Base-by-base conservation (phyloP, 2,888 invertebrate species). In the Megastigmus dorsalis region DNA sequence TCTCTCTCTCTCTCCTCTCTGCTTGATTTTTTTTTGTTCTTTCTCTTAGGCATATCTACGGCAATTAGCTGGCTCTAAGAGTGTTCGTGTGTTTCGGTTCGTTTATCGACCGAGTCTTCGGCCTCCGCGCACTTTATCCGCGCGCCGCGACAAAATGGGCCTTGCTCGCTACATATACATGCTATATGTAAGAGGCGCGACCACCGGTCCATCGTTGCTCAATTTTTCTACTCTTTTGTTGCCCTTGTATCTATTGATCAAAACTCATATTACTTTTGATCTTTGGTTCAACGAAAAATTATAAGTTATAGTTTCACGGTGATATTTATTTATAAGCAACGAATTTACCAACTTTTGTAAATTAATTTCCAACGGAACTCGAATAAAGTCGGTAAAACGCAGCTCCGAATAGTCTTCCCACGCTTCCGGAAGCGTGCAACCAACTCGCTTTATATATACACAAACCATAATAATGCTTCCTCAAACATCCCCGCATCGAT, bases 21-120 rank as follows among this genome's bases (percentile, higher is more conserved):
- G 20, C 55, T 52, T 33, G n/a, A n/a, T n/a, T n/a, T n/a, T n/a
- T n/a, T n/a, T n/a, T n/a, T n/a, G n/a, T n/a, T 20, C 62, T n/a
- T 13, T 23, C n/a, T 55, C 23, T 48, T 57, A 1, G 26, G 10
- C n/a, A 77, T 83, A 82, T 82, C 83, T 81, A 72, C 79, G 72
- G 83, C 83, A 83, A 83, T 83, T 83, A 83, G 83, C 79, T 79
- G n/a, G 81, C 79, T 43, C 18, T 82, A 80, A 83, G 82, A 82
- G 83, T 83, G 80, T 83, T 60, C 82, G 79, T 81, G 80, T 81
- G 82, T 83, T 80, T 77, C 62, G 74, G 54, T n/a, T 38, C 41
- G 26, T 36, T n/a, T 72, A 72, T 72, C 62, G 18, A 20, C n/a
- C 52, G n/a, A 28, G 43, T 20, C 26, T 54, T 45, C 15, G 36